These are phyloP conservation scores for Apeltes quadracus DNA, from an alignment of 2,113 vertebrate species.

Conservation along the genomic window DNA sequence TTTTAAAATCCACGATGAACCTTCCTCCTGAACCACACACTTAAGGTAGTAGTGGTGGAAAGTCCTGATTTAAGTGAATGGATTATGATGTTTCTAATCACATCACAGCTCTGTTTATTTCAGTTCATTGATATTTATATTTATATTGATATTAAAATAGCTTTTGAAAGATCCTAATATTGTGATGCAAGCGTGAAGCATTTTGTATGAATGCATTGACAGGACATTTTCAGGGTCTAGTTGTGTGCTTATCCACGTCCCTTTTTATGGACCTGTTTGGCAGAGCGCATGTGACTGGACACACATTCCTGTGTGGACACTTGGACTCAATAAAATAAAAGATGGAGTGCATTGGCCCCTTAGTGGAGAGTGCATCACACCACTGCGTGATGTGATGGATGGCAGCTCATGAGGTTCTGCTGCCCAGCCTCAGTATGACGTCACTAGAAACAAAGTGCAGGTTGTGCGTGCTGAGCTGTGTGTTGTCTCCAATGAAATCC, in stretches of 20 bases:
- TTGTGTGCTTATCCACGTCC: too few species aligned
- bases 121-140: too few species aligned
- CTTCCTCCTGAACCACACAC: not conserved
- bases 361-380: not conserved
- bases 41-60: too few species aligned
- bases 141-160: too few species aligned
- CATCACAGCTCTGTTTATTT: too few species aligned
- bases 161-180: too few species aligned
- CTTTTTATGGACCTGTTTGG: too few species aligned
- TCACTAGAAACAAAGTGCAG: conserved; percentile 6
- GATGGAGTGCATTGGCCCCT: not conserved
- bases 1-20: not conserved
- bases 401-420: conserved; percentile 6
- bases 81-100: too few species aligned
- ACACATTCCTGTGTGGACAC: not conserved
- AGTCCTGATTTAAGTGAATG: too few species aligned
- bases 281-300: not conserved
- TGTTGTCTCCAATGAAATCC: conserved; percentile 31
- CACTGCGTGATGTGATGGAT: conserved; percentile 9
- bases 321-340: not conserved
- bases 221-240: too few species aligned
- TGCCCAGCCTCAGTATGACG: not conserved
- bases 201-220: too few species aligned
- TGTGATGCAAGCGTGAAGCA: too few species aligned
- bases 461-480: conserved; percentile 14